Base-by-base conservation (phyloP, 2,888 invertebrate genomes). In the Parnassius glacialis region DNA sequence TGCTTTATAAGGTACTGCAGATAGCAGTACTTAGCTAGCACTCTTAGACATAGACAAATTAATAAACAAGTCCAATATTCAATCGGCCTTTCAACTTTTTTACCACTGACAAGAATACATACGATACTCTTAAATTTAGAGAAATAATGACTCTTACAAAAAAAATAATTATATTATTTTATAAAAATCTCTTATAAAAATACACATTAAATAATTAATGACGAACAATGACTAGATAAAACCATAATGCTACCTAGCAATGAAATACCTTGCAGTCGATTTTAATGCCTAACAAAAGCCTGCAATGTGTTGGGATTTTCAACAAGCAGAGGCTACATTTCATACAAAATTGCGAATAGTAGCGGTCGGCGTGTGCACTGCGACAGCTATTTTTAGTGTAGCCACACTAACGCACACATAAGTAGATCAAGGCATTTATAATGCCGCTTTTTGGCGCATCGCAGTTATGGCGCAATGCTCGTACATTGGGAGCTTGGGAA, bases 241-340 rank as follows among this genome's bases (percentile, higher is more conserved):
- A 58, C 50, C 48, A 50, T 54, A 16, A 43, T 11, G 16, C 51
- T 45, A 34, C 57, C 34, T 58, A 51, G 58, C 62, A 58, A 62
- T 58, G 58, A 55, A 58, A 62, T 58, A 54, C 54, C 62, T 51
- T 45, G 62, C 53, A 58, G 54, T 58, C 62, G 62, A 62, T 62
- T 62, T 62, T 62, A 62, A 62, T 58, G 62, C 54, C 51, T 50
- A 58, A 62, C 62, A 62, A 62, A 58, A 54, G 62, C 54, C 62
- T 25, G 62, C 58, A 58, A 51, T 62, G 62, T 58, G 58, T 62
- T 58, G 51, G 62, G 62, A 50, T 58, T 54, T 58, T 55, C 54
- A 55, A 54, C 62, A 51, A 62, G 61, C 61, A 57, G 48, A 50
- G 61, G 58, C 58, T 55, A 59, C 62, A 59, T 55, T 62, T 62